phyloP scores from a whole-genome alignment of 92 coral and sea anemone genomes.

The Paragorgia papillata region DNA sequence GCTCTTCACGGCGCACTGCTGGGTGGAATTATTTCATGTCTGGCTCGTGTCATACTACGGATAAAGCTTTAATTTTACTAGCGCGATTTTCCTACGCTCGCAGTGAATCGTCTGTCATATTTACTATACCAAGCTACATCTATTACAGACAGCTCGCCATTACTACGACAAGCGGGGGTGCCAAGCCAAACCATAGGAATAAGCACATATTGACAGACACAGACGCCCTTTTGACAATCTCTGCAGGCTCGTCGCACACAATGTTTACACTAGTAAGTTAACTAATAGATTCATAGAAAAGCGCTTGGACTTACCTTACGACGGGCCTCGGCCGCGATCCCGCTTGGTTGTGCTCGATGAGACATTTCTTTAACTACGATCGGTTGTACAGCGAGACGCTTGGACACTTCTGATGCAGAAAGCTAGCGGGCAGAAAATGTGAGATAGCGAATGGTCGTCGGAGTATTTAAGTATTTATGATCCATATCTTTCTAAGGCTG shows the following conservation, averaged over 20 bases:
- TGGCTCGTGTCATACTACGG: no score
- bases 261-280: background rate
- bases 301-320: constrained; percentile 38
- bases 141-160: no score
- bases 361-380: background rate
- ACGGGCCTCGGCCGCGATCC: constrained; percentile 39
- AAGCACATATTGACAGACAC: background rate
- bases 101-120: no score
- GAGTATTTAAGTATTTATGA: no score
- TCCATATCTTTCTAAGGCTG: constrained; percentile 5
- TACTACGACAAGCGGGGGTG: no score
- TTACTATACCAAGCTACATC: no score
- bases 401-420: constrained; percentile 25
- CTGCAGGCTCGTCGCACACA: background rate
- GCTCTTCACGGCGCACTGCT: no score
- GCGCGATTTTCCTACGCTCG: no score
- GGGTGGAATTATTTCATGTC: no score
- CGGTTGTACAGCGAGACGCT: background rate
- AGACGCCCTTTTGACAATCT: background rate
- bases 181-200: no score
- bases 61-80: no score
- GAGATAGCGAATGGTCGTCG: background rate
- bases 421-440: constrained; percentile 14
- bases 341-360: constrained; percentile 27
- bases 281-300: background rate